phyloP scores from a whole-genome alignment of 2,113 vertebrate species.

The Vulpes lagopus region DNA sequence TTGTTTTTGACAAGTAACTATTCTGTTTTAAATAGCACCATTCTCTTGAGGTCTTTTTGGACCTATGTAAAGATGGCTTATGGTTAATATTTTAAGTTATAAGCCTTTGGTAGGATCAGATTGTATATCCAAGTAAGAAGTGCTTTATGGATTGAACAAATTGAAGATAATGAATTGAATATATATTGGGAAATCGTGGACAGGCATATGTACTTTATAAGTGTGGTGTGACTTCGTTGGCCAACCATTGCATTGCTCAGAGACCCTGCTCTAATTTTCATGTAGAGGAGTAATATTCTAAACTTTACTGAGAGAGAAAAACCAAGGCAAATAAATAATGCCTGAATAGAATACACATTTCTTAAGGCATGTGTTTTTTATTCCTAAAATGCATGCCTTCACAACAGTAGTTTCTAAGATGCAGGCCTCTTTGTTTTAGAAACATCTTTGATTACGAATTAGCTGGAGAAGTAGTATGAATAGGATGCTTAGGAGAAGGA shows the following conservation, averaged over 20 bases:
- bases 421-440: slow-evolving; percentile 23
- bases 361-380: slow-evolving; percentile 29
- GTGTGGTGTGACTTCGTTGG: background rate
- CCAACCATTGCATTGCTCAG: slow-evolving; percentile 50
- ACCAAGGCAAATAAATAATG: background rate
- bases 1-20: slow-evolving; percentile 48
- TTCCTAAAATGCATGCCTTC: slow-evolving; percentile 5
- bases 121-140: slow-evolving; percentile 31
- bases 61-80: slow-evolving; percentile 37
- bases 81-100: slow-evolving; percentile 58
- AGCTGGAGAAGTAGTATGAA: background rate
- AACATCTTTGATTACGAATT: slow-evolving; percentile 55
- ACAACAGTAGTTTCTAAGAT: background rate
- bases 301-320: background rate
- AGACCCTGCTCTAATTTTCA: slow-evolving; percentile 31
- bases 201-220: slow-evolving; percentile 20
- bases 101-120: slow-evolving; percentile 7
- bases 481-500: background rate
- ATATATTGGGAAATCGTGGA: slow-evolving; percentile 27
- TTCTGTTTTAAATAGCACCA: slow-evolving; percentile 42
- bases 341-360: slow-evolving; percentile 36
- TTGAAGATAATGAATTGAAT: slow-evolving; percentile 48
- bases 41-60: background rate
- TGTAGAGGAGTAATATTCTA: background rate
- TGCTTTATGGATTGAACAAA: slow-evolving; percentile 62